Evolutionary conservation across 2,888 invertebrate genomes (phyloP).

Genomic region (Eristalis tenax): DNA sequence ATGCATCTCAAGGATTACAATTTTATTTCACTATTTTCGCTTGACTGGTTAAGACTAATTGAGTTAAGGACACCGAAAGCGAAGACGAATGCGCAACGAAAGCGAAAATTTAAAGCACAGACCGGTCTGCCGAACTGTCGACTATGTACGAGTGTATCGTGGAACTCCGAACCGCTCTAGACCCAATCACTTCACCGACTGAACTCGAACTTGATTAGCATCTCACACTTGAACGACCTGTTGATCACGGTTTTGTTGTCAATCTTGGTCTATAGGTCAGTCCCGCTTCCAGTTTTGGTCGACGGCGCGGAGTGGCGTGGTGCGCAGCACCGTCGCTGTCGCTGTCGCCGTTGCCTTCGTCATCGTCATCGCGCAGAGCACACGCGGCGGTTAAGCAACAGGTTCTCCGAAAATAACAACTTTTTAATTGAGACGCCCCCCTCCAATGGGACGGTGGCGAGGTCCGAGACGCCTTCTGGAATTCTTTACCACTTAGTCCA

Average conservation of each 20-base stretch:
- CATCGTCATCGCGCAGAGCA: background rate
- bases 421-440: slow-evolving; percentile 42
- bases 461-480: slow-evolving; percentile 11
- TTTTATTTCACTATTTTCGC: background rate
- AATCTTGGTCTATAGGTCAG: slow-evolving; percentile 47
- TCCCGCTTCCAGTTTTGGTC: slow-evolving; percentile 41
- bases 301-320: background rate
- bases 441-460: background rate
- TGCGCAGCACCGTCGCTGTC: background rate
- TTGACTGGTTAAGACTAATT: background rate
- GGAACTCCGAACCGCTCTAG: slow-evolving; percentile 47
- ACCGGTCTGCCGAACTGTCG: slow-evolving; percentile 39
- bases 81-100: slow-evolving; percentile 15
- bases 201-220: slow-evolving; percentile 68
- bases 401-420: slow-evolving; percentile 67
- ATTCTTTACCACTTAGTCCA: slow-evolving; percentile 15
- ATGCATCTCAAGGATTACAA: slow-evolving; percentile 36
- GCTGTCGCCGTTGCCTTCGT: background rate
- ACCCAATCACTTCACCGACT: slow-evolving; percentile 62
- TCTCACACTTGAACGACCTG: slow-evolving; percentile 62
- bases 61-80: slow-evolving; percentile 42
- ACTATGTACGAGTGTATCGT: background rate
- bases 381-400: slow-evolving; percentile 21
- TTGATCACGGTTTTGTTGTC: slow-evolving; percentile 46
- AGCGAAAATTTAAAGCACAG: slow-evolving; percentile 14